A percentile compares a stretch with the other conserved stretches of the same genome.
phyloP scores from a whole-genome alignment of 2,888 invertebrate species.

The Axea sp. region DNA sequence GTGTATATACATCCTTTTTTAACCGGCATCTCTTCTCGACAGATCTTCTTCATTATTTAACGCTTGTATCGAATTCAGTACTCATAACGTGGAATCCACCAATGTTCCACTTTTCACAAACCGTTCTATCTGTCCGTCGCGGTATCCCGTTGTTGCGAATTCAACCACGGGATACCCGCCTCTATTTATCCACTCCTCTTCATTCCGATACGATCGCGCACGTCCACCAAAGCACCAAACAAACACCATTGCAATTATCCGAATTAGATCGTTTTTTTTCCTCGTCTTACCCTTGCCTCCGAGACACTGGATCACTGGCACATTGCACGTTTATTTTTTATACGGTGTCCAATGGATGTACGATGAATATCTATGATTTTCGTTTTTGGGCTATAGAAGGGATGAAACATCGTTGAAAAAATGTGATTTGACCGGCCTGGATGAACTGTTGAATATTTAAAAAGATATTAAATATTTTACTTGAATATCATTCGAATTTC shows the following conservation, averaged over 20 bases:
- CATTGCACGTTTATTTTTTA: too few relatives aligned
- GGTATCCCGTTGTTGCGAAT: conserved; percentile 33
- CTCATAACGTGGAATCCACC: conserved; percentile 41
- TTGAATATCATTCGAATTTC: too few relatives aligned
- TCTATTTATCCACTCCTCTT: conserved; percentile 60
- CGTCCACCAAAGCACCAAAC: conserved; percentile 62
- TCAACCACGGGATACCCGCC: conserved; percentile 43
- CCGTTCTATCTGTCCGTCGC: conserved; percentile 51
- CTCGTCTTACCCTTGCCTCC: conserved; percentile 15
- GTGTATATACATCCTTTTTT: conserved; percentile 29
- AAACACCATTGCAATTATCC: conserved; percentile 59
- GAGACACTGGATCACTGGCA: conserved; percentile 29
- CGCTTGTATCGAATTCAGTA: conserved; percentile 28
- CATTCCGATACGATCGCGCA: conserved; percentile 63
- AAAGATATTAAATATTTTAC: too few relatives aligned
- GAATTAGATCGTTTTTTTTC: conserved; percentile 29
- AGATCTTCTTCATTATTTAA: conserved; percentile 38
- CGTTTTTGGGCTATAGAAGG: too few relatives aligned
- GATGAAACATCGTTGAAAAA: too few relatives aligned
- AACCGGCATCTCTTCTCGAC: conserved; percentile 22
- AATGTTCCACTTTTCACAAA: conserved; percentile 45
- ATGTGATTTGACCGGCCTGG: too few relatives aligned
- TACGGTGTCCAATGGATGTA: too few relatives aligned
- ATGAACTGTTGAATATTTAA: too few relatives aligned
- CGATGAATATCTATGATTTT: too few relatives aligned